Evolutionary conservation across 2,797 vertebrate genomes (phyloP).

Genomic region (Sternarchorhynchus goeldii): DNA sequence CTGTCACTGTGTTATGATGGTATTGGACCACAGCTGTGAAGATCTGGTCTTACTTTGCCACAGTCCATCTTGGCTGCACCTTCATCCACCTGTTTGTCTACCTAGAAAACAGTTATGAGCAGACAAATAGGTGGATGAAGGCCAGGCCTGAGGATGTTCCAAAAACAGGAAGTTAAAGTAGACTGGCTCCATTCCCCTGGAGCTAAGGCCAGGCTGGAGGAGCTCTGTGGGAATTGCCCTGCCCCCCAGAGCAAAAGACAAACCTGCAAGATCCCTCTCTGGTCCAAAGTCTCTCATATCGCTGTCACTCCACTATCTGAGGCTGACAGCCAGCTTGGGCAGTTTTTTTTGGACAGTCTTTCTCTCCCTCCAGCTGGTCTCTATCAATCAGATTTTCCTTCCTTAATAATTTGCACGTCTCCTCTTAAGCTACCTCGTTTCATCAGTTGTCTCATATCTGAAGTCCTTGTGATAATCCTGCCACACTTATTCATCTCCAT

Average conservation of each 20-base stretch:
- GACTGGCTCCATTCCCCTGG: not conserved
- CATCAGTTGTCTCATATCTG: not conserved
- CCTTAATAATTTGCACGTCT: not conserved
- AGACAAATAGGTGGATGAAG: too few species aligned
- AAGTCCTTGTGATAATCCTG: conserved; percentile 11
- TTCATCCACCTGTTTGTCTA: too few species aligned
- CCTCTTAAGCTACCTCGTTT: not conserved
- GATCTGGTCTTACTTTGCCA: not conserved
- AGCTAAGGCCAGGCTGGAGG: not conserved
- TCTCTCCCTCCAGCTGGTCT: not conserved
- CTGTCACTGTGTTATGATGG: conserved; percentile 25
- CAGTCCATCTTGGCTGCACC: not conserved
- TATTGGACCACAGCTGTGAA: not conserved
- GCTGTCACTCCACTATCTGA: conserved; percentile 18
- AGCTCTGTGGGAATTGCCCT: not conserved
- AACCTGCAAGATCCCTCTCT: conserved; percentile 14
- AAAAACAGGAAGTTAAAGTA: not conserved
- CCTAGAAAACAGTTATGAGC: too few species aligned
- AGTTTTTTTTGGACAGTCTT: conserved; percentile 8
- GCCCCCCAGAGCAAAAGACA: not conserved
- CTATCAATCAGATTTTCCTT: not conserved
- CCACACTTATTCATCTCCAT: conserved; percentile 13
- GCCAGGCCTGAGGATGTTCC: not conserved
- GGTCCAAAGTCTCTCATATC: conserved; percentile 2
- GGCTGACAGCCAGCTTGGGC: conserved; percentile 11